Evolutionary conservation across 2,797 vertebrate species (phyloP), one percentile per base, ranked within the genome.

Genomic region (Molothrus ater): DNA sequence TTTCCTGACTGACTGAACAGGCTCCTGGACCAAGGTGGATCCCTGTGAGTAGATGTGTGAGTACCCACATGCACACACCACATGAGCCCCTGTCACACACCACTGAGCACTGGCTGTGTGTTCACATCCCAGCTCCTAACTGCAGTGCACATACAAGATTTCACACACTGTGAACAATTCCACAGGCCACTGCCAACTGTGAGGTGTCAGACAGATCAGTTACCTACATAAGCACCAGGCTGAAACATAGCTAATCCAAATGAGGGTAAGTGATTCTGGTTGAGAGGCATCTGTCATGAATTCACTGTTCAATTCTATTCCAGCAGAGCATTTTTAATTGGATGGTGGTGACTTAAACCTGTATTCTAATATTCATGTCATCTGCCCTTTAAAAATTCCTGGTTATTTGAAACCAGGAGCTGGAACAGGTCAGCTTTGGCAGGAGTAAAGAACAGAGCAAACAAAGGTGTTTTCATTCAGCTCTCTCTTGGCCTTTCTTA

Each of bases 381-480:
- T 89, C 70, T 86, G 75, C 61, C 43, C 69, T 81, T 93, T 88
- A 88, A 94, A 95, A 84, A 69, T 79, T 88, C 51, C 79, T 92
- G n/a, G 60, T 51, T 93, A 24, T 71, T 89, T 93, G 72, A 94
- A 87, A 83, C 45, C 54, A 81, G 94, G 80, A 66, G 79, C 65
- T 91, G 89, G 86, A 85, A 86, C 45, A 45, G 73, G 83, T 80
- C 80, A 78, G 48, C 57, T 78, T 80, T 95, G 93, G 80, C 80
- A 94, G 68, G 60, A 87, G 31, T 78, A 73, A 85, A 69, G 80
- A 79, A 88, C 7, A 7, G 80, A 79, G 64, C 72, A 66, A 95
- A 92, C 63, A 95, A 93, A 81, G 68, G 92, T 90, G 84, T 91
- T 90, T 66, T 92, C 64, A 76, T 84, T 86, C 90, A 74, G 31